These are phyloP conservation scores for Pachliopta kotzebuea DNA, from an alignment of 2,888 invertebrate species.

Conservation along the genomic window DNA sequence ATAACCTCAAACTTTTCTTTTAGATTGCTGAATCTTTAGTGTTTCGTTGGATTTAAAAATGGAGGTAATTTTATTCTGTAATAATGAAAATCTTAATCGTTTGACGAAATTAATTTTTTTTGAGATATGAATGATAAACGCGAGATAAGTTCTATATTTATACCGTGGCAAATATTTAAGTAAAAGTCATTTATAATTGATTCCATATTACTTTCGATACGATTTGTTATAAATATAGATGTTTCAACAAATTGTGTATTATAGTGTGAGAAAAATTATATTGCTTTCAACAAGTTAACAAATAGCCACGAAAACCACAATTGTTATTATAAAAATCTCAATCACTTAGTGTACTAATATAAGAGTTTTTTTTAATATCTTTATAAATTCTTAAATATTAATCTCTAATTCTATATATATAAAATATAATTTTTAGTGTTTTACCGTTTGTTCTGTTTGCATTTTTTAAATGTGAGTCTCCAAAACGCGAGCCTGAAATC, in stretches of 20 bases:
- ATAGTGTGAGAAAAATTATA: background rate
- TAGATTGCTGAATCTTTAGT: too few species aligned
- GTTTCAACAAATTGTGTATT: background rate
- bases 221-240: background rate
- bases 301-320: background rate
- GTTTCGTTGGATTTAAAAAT: too few species aligned
- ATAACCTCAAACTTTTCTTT: background rate
- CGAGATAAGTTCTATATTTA: background rate
- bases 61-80: too few species aligned
- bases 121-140: background rate
- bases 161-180: too few species aligned
- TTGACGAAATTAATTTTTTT: background rate
- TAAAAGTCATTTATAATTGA: too few species aligned
- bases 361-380: background rate
- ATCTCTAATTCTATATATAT: background rate
- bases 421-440: background rate
- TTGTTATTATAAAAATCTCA: background rate
- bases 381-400: background rate
- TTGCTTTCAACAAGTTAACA: background rate
- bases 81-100: background rate
- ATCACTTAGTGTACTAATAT: background rate
- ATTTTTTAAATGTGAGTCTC: slow-evolving; percentile 88
- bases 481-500: slow-evolving; percentile 93
- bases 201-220: background rate
- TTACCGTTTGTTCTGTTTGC: slow-evolving; percentile 61